A percentile compares a stretch with the other conserved stretches of the same genome.
Evolutionary conservation across 2,888 invertebrate genomes (phyloP).

Genomic region (Tetragonula carbonaria): DNA sequence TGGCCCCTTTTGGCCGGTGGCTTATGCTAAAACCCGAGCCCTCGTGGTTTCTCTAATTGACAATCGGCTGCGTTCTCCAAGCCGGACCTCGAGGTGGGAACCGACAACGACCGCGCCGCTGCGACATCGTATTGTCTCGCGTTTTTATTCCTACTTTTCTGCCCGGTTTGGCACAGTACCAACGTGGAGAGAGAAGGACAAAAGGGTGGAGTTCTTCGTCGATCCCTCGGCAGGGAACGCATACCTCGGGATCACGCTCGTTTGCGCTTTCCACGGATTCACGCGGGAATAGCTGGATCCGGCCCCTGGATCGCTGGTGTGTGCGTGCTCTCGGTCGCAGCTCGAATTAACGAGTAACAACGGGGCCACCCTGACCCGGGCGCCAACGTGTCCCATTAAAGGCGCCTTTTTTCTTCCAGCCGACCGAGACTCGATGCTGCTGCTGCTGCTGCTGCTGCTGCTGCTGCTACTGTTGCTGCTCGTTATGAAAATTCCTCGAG

Average conservation of each 20-base stretch:
- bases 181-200: background rate
- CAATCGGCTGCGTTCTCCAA: conserved; percentile 74
- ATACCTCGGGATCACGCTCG: conserved; percentile 54
- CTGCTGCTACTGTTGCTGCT: conserved; percentile 32
- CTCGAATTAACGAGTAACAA: conserved; percentile 75
- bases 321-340: conserved; percentile 58
- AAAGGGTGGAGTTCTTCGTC: background rate
- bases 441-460: conserved; percentile 11
- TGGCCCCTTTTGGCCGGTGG: conserved; percentile 62
- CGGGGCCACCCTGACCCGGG: conserved; percentile 71
- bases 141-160: conserved; percentile 77
- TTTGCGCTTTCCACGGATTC: conserved; percentile 60
- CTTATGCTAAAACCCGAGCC: conserved; percentile 76
- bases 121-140: conserved; percentile 83
- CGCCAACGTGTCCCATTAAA: conserved; percentile 78
- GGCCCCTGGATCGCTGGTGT: conserved; percentile 26
- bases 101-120: conserved; percentile 79
- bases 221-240: conserved; percentile 32
- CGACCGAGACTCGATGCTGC: background rate
- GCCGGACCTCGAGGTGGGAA: conserved; percentile 79
- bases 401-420: conserved; percentile 49
- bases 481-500: conserved; percentile 61
- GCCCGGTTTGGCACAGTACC: background rate
- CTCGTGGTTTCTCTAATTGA: conserved; percentile 83
- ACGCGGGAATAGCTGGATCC: conserved; percentile 39